A percentile compares a stretch with the other conserved stretches of the same genome.
Conservation (phyloP, 1,140 invertebrate genomes). For the Meteorus sp. region DNA sequence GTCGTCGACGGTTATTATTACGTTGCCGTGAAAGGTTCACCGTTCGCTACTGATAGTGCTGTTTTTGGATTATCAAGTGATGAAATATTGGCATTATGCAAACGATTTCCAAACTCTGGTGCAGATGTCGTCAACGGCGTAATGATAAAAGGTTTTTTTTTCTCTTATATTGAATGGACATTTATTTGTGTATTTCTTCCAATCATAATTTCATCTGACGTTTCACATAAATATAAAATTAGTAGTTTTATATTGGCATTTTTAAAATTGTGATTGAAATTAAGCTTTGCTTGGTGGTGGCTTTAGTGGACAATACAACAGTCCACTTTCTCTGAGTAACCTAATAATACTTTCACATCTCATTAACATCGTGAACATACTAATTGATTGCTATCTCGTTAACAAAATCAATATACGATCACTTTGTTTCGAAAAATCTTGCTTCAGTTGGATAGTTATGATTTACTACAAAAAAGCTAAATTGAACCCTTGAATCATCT, state of each 20-base stretch:
- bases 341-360: too few relatives aligned
- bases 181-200: too few relatives aligned
- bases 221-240: too few relatives aligned
- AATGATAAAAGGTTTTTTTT: constrained; percentile 62
- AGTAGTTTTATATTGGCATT: too few relatives aligned
- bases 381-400: too few relatives aligned
- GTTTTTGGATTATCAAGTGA: constrained; percentile 73
- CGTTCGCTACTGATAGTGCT: constrained; percentile 70
- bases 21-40: constrained; percentile 75
- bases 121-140: constrained; percentile 71
- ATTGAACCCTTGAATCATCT: not conserved
- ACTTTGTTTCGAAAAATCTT: too few relatives aligned
- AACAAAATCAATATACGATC: too few relatives aligned
- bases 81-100: constrained; percentile 67
- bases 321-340: not conserved
- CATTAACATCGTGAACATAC: too few relatives aligned
- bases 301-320: not conserved
- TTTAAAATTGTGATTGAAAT: not conserved
- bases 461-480: too few relatives aligned
- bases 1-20: constrained; percentile 61
- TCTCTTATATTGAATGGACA: not conserved
- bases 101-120: constrained; percentile 67
- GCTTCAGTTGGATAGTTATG: too few relatives aligned
- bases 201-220: too few relatives aligned
- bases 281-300: constrained; percentile 14